Conservation (phyloP, 2,797 vertebrate species). For the Etheostoma perlongum region DNA sequence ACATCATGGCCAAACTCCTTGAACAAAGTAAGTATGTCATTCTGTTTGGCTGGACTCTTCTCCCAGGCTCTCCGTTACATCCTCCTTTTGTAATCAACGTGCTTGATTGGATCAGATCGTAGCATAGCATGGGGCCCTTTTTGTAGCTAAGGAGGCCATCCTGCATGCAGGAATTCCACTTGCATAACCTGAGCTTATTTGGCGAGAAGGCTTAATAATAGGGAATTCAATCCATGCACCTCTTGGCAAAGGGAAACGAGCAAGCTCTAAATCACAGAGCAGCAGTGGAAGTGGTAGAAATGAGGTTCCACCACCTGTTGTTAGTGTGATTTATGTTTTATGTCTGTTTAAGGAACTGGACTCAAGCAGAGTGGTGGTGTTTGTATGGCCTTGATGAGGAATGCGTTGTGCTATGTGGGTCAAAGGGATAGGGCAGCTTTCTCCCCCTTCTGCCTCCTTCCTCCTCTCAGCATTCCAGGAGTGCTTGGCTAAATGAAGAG, state of each 20-base stretch:
- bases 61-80: constrained; percentile 22
- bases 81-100: constrained; percentile 51
- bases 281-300: constrained; percentile 52
- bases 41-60: constrained; percentile 21
- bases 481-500: constrained; percentile 79
- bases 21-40: constrained; percentile 90
- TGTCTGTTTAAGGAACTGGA: constrained; percentile 69
- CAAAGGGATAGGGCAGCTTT: constrained; percentile 78
- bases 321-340: constrained; percentile 65
- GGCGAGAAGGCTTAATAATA: constrained; percentile 64
- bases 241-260: constrained; percentile 52
- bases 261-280: constrained; percentile 52
- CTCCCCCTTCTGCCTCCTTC: constrained; percentile 64
- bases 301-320: constrained; percentile 66
- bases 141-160: constrained; percentile 61
- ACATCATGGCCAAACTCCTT: constrained; percentile 92
- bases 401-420: constrained; percentile 82
- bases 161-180: constrained; percentile 75
- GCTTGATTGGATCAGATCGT: constrained; percentile 56
- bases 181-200: constrained; percentile 74
- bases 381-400: constrained; percentile 82
- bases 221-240: constrained; percentile 59
- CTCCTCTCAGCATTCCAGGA: constrained; percentile 79
- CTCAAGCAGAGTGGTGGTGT: constrained; percentile 67
- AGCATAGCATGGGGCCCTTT: constrained; percentile 51